Evolutionary conservation across 2,888 invertebrate genomes (phyloP).

Genomic region (Athrips mouffetella): DNA sequence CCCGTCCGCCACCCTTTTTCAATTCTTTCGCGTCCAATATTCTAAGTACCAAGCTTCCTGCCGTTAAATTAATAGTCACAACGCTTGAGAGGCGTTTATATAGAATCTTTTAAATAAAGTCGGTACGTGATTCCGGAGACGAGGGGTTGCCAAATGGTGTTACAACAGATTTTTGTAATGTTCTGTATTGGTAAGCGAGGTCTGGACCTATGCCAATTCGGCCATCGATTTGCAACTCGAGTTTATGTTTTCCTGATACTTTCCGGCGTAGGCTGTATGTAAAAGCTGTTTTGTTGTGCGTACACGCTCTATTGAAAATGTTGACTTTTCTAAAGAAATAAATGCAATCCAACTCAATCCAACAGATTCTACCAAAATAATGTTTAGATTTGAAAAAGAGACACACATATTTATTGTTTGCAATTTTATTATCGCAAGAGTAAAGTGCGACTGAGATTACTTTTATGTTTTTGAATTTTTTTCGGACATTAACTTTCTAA

Average conservation of each 20-base stretch:
- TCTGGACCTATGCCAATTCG: conserved; percentile 69
- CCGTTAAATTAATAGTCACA: conserved; percentile 61
- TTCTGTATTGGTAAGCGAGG: conserved; percentile 69
- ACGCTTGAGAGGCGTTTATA: conserved; percentile 53
- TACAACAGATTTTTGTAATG: conserved; percentile 77
- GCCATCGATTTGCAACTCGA: conserved; percentile 73
- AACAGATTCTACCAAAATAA: too few relatives aligned
- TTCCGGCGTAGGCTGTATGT: conserved; percentile 46
- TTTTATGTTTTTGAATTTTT: neutral
- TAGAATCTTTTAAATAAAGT: conserved; percentile 70
- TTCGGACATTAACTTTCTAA: conserved; percentile 8
- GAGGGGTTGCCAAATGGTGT: conserved; percentile 65
- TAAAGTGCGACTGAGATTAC: neutral
- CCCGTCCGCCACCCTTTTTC: conserved; percentile 21
- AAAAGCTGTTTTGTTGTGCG: conserved; percentile 28
- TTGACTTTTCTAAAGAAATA: too few relatives aligned
- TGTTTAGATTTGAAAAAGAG: neutral
- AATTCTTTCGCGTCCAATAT: conserved; percentile 43
- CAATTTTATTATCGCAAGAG: neutral
- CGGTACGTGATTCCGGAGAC: conserved; percentile 57
- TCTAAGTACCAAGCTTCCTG: conserved; percentile 43
- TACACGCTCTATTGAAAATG: conserved; percentile 13
- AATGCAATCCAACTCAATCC: too few relatives aligned
- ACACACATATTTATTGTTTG: neutral
- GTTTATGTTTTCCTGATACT: conserved; percentile 65